Evolutionary conservation across 2,888 invertebrate species (phyloP), one percentile per base, ranked within the genome.

Genomic region (Adelognathus sp.): DNA sequence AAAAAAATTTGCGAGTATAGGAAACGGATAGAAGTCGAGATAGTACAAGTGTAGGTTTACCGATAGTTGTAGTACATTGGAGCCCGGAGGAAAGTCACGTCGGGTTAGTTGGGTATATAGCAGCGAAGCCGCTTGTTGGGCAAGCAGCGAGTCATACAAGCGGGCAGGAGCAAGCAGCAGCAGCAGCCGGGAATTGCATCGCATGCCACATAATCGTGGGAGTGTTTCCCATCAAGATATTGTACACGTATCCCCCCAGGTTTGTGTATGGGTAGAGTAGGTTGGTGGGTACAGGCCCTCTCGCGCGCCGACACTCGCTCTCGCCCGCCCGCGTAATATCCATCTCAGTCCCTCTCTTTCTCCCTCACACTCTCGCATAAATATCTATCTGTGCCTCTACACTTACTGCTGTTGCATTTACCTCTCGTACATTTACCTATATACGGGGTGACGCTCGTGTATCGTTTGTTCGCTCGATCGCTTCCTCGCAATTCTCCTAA

Each of bases 181-280:
- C 63, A 18, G 69, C 67, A 77, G 61, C 24, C 64, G 85, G 88
- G 86, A 89, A 89, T 89, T 87, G 88, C 88, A 89, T 89, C 84
- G 89, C 89, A 89, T 88, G 89, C 89, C 87, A 85, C 87, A 86
- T 88, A 89, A 89, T 89, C 89, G 89, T 89, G 89, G 89, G 89
- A 89, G 88, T 87, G 88, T 89, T 89, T 89, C 88, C 87, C 89
- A 89, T 89, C 89, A 86, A 88, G 89, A 88, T 88, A 88, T 71
- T 61, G 69, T 63, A 69, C 86, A 86, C 87, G 86, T 88, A 85
- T 61, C 36, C 73, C n/a, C 63, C 67, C 69, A 73, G 50, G 64
- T 70, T 50, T 33, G 16, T n/a, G n/a, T 24, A 61, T 24, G 24
- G 24, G 54, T 41, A 54, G 29, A 54, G 50, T 71, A 71, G 60